Percentiles rank a stretch among this genome's conserved stretches.
phyloP scores from a whole-genome alignment of 2,888 invertebrate species.

The Noctua comes region DNA sequence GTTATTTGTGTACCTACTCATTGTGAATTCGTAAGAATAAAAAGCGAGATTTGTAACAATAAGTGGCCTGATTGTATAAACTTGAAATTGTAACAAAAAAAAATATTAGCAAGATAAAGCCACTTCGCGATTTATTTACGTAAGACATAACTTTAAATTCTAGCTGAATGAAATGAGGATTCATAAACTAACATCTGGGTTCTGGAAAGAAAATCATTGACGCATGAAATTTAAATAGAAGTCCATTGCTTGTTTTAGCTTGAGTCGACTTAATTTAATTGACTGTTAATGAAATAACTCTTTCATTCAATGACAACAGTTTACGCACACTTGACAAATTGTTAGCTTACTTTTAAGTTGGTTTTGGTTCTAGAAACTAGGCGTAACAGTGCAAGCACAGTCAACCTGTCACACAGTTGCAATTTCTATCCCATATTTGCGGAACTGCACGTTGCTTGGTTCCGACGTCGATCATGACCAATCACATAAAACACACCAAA shows the following conservation, averaged over 20 bases:
- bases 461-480: conserved; percentile 64
- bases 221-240: background rate
- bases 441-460: conserved; percentile 57
- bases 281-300: background rate
- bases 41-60: conserved; percentile 2
- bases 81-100: background rate
- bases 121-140: too few species aligned
- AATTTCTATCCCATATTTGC: conserved; percentile 61
- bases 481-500: conserved; percentile 71
- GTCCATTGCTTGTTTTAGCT: background rate
- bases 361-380: background rate
- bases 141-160: background rate
- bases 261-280: background rate
- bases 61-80: background rate
- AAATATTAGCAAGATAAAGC: background rate
- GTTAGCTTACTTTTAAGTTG: background rate
- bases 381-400: conserved; percentile 1
- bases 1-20: background rate
- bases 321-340: background rate
- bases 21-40: conserved; percentile 9
- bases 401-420: conserved; percentile 38
- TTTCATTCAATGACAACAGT: background rate
- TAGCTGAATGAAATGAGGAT: background rate
- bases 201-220: background rate
- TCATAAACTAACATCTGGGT: conserved; percentile 3